A percentile compares a stretch with the other conserved stretches of the same genome.
These are phyloP conservation scores for Ophion obscuratus DNA, from an alignment of 2,888 invertebrate species.

Conservation along the genomic window DNA sequence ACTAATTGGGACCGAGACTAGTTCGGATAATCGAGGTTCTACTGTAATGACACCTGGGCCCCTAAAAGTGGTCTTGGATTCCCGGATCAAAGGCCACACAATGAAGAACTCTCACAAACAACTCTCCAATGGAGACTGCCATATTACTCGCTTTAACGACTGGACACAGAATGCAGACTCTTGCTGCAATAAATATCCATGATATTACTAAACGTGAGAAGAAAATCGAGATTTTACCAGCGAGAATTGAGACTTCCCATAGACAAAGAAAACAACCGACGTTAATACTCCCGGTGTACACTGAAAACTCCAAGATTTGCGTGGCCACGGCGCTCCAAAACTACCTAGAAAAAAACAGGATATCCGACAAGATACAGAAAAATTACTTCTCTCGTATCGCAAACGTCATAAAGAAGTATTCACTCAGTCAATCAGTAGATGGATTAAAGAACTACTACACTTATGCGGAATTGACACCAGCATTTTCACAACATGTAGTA, in stretches of 20 bases:
- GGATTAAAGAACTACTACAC: constrained; percentile 16
- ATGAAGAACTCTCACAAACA: background rate
- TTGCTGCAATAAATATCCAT: no score
- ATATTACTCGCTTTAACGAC: no score
- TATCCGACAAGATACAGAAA: constrained; percentile 3
- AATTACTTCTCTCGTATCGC: constrained; percentile 18
- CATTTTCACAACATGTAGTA: constrained; percentile 24
- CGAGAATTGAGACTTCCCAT: background rate
- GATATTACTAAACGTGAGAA: no score
- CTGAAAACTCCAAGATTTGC: background rate
- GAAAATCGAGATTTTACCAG: background rate
- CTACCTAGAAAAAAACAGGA: constrained; percentile 7
- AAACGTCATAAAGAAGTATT: constrained; percentile 16
- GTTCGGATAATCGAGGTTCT: no score
- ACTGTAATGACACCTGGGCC: constrained; percentile 73
- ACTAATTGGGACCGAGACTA: no score
- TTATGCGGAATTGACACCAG: constrained; percentile 17
- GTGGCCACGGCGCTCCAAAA: constrained; percentile 17
- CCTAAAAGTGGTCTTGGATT: constrained; percentile 54
- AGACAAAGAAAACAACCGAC: background rate
- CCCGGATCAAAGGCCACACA: background rate
- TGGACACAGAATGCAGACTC: no score
- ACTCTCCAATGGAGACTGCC: no score
- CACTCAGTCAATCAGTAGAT: constrained; percentile 26
- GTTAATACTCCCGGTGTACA: constrained; percentile 6